Conservation (phyloP, 2,113 vertebrate genomes). For the Sinocyclocheilus maitianheensis region DNA sequence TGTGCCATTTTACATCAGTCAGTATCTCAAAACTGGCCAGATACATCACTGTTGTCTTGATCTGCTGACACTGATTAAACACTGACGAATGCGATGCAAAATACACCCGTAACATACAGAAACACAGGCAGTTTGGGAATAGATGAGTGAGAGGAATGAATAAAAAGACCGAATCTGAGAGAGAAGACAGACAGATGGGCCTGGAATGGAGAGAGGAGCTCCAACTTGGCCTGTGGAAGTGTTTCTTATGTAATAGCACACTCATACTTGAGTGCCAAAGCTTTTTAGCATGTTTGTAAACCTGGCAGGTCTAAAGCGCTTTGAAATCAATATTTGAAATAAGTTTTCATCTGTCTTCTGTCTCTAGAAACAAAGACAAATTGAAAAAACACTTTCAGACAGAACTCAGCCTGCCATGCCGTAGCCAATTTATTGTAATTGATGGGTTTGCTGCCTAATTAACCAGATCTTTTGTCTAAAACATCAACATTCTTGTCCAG, state of each 20-base stretch:
- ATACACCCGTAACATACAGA: not conserved
- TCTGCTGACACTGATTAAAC: conserved; percentile 20
- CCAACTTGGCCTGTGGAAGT: conserved; percentile 20
- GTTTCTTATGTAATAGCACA: conserved; percentile 39
- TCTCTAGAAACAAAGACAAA: not conserved
- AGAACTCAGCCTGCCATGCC: not conserved
- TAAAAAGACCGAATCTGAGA: conserved; percentile 1
- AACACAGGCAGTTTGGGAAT: conserved; percentile 18
- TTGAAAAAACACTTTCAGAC: conserved; percentile 2
- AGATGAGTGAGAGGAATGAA: not conserved
- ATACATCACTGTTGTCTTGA: not conserved
- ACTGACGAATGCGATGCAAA: not conserved
- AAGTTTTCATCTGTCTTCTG: not conserved
- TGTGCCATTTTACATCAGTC: not conserved
- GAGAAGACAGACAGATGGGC: conserved; percentile 30
- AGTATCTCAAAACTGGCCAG: not conserved
- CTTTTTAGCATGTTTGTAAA: conserved; percentile 41
- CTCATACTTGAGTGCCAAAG: conserved; percentile 13
- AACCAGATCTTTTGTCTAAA: not conserved
- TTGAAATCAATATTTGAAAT: conserved; percentile 34
- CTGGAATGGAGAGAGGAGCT: not conserved
- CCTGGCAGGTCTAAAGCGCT: conserved; percentile 23
- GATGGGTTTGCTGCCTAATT: not conserved
- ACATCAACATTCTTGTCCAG: not conserved
- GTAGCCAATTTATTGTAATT: not conserved